Base-by-base conservation (phyloP, 2,888 invertebrate genomes). In the Bombylius major region DNA sequence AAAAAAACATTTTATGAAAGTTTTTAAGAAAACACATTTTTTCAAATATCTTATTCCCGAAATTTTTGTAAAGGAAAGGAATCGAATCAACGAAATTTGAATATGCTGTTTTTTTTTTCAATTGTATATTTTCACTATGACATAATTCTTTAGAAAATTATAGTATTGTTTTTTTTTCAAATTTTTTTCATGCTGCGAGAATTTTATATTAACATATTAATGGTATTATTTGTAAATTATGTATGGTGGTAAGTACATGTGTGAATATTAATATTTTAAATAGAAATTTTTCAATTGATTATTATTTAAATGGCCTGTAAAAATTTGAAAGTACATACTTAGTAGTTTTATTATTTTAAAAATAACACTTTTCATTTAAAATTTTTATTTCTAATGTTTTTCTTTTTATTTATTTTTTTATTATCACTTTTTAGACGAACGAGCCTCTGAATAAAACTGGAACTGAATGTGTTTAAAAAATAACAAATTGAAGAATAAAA, bases 401-500 rank as follows among this genome's bases (percentile, higher is more conserved):
- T 42, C 1, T 42, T 42, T 42, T 11, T 42, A 11, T 42, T 42
- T 42, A 1, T 33, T 33, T 3, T 23, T 23, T 23, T 23, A 1
- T 23, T 23, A 3, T 23, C 1, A 23, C 3, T 23, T 83, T 81
- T 13, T 81, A 89, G 89, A 87, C 86, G 69, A 84, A 86, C 77
- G 85, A 87, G 78, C 89, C 89, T 63, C 81, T 89, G 71, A 89
- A 84, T 67, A 83, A 82, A 73, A 82, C 84, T 69, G 85, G 86
- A 72, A 84, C 84, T 75, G 87, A 87, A 69, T 87, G 84, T 78
- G 87, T 88, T 78, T 88, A 79, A 74, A 76, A 13, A 50, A 14
- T 11, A 42, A 4, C 1, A 36, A 42, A 42, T 8, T 11, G 11
- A 11, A 42, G 5, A 11, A 5, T 1, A 36, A 47, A 44, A 36